Conservation (phyloP, 2,113 vertebrate species). For the Spermophilus dauricus region DNA sequence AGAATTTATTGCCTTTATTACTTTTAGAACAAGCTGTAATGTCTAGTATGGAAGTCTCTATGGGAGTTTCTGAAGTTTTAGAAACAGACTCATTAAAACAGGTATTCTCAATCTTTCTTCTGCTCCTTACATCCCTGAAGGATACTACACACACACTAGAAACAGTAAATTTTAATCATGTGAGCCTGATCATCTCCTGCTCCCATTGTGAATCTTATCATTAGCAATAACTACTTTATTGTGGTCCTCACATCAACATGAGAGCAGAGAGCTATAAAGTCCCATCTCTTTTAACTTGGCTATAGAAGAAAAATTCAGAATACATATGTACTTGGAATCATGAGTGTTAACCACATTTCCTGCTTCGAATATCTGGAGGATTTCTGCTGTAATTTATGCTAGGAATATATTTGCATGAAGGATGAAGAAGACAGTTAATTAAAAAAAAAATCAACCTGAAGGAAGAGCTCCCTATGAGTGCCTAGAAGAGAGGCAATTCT, state of each 20-base stretch:
- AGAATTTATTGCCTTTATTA: neutral
- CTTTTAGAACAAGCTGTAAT: constrained; percentile 12
- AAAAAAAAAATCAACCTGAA: neutral
- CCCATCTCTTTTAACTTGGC: neutral
- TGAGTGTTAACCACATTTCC: neutral
- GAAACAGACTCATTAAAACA: constrained; percentile 42
- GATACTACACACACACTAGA: neutral
- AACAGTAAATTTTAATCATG: neutral
- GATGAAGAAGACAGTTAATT: neutral
- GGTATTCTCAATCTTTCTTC: neutral
- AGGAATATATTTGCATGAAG: constrained; percentile 33
- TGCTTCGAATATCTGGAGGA: neutral
- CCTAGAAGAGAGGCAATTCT: neutral
- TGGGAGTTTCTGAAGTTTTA: constrained; percentile 40
- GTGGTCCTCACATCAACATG: neutral
- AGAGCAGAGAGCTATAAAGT: neutral
- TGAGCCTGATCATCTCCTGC: neutral
- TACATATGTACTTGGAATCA: neutral
- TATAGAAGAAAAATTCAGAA: neutral
- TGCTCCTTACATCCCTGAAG: neutral
- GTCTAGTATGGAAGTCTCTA: neutral
- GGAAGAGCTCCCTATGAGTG: neutral
- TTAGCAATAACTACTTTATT: constrained; percentile 10
- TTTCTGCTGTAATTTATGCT: neutral
- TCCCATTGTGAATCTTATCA: constrained; percentile 4